Evolutionary conservation across 64 coral and sea anemone genomes (phyloP), one percentile per base, ranked within the genome.

Genomic region (Pocillopora verrucosa): DNA sequence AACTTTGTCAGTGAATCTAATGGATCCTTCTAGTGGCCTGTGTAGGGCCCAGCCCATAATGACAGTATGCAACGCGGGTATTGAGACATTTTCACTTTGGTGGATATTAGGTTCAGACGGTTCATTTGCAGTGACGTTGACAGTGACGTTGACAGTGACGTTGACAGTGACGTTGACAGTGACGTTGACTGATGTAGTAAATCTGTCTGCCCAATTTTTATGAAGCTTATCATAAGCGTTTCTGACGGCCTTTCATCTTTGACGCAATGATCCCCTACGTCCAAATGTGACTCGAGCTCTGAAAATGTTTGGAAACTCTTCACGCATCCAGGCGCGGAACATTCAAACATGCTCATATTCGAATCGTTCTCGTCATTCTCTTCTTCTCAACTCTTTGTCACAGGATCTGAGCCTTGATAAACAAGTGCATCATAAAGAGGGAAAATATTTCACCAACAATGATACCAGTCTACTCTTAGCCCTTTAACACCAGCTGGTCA

Each of bases 201-300:
- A 91, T 58, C 73, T 91, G 38, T 91, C 73, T 59, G 78, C 81
- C 90, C 90, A 86, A 61, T 92, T 72, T 25, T 38, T 79, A 36
- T 83, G 57, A 37, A 93, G 69, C 61, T 88, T 88, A 64, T 89
- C 86, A 68, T 84, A 15, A 93, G 77, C 65, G 86, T 93, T 72
- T 82, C 85, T 34, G 78, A 72, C 86, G 84, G 58, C 69, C 56
- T 88, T 59, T 73, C 76, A 62, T 88, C 86, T 36, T 93, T 93
- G 26, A 77, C 73, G 20, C 13, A 84, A 76, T 93, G 90, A 63
- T 92, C 90, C 64, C 86, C 86, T 45, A 89, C 78, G 78, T 89
- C 59, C 60, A 93, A 77, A 89, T 89, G 86, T 76, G 62, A 69
- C 72, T 93, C 78, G 22, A 93, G 92, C 80, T 93, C 92, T 83